A percentile compares a stretch with the other conserved stretches of the same genome.
phyloP scores from a whole-genome alignment of 2,113 vertebrate genomes.

The Trematomus loennbergii region DNA sequence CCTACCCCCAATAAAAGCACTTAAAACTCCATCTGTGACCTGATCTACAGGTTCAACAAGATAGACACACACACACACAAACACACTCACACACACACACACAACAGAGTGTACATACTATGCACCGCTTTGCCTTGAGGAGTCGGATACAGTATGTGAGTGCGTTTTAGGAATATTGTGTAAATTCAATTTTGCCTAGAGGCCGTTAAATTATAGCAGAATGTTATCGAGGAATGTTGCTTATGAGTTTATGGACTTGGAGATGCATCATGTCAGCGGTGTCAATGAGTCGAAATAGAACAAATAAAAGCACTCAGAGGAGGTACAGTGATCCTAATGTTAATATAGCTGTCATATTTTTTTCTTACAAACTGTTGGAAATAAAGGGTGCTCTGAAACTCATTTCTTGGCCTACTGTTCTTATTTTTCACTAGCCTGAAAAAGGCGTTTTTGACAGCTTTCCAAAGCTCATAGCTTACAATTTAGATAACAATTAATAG shows the following conservation, averaged over 20 bases:
- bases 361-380: constrained; percentile 67
- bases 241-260: constrained; percentile 29
- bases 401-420: not conserved
- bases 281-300: constrained; percentile 48
- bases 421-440: not conserved
- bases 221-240: too few relatives aligned
- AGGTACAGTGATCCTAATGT: constrained; percentile 59
- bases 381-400: constrained; percentile 59
- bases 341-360: constrained; percentile 73
- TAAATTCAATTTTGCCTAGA: constrained; percentile 49
- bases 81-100: constrained; percentile 9
- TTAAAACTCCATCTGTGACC: not conserved
- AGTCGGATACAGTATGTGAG: constrained; percentile 30
- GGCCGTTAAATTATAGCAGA: constrained; percentile 56
- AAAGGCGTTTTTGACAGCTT: too few relatives aligned
- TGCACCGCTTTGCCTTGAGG: constrained; percentile 76
- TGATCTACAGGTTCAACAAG: not conserved
- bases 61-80: not conserved
- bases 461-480: too few relatives aligned
- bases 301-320: constrained; percentile 39
- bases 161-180: constrained; percentile 41
- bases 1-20: constrained; percentile 89
- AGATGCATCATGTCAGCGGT: not conserved
- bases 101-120: constrained; percentile 57
- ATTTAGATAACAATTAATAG: too few relatives aligned